These are phyloP conservation scores for Enhydra lutris DNA, from an alignment of 2,113 vertebrate genomes.

Conservation along the genomic window DNA sequence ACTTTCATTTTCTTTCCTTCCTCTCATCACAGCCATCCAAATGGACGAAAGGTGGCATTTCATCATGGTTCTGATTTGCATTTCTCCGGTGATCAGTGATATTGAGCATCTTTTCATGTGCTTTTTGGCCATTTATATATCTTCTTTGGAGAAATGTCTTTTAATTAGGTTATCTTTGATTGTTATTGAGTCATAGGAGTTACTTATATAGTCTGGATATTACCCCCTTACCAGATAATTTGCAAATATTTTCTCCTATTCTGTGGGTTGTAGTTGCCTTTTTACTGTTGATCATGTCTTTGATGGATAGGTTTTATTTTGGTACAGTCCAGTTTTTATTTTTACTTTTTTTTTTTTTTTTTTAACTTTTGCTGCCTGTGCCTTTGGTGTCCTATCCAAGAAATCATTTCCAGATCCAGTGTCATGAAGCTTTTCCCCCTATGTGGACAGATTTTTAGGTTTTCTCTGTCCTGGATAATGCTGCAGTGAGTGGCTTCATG, in stretches of 20 bases:
- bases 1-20: not conserved
- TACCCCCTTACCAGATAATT: not conserved
- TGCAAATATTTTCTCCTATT: not conserved
- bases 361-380: not conserved
- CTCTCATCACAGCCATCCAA: not conserved
- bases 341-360: not conserved
- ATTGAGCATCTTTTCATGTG: not conserved
- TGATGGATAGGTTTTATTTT: not conserved
- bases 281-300: not conserved
- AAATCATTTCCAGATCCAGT: not conserved
- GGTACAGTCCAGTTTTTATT: not conserved
- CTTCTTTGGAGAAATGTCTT: not conserved
- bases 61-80: not conserved
- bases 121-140: not conserved
- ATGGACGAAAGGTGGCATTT: not conserved
- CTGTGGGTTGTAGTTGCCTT: not conserved
- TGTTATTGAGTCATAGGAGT: not conserved
- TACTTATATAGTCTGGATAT: not conserved
- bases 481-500: not conserved
- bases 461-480: not conserved
- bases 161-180: not conserved
- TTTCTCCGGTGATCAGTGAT: not conserved
- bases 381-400: not conserved
- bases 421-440: not conserved
- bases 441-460: not conserved